Evolutionary conservation across 2,797 vertebrate genomes (phyloP).

Genomic region (Pipistrellus kuhlii): DNA sequence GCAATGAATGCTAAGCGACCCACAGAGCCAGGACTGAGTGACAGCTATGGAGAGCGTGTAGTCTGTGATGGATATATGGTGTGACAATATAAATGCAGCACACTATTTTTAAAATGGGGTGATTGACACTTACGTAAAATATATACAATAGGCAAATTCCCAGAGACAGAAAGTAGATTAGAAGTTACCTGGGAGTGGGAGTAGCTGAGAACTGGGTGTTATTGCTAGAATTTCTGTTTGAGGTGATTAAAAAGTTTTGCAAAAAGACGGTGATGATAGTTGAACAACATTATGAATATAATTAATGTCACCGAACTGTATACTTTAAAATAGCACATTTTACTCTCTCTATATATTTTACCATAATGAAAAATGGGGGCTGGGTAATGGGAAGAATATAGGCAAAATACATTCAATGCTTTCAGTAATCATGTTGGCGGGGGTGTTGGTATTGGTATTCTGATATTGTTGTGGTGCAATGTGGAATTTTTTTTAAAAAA

Average conservation of each 20-base stretch:
- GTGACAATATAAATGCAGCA: neutral
- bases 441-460: neutral
- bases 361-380: neutral
- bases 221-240: neutral
- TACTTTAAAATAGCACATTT: neutral
- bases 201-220: neutral
- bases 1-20: neutral
- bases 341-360: neutral
- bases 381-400: neutral
- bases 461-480: neutral
- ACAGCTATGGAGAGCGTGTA: neutral
- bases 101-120: neutral
- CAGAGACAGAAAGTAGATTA: neutral
- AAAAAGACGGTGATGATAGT: neutral
- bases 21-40: neutral
- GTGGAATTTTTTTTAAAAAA: neutral
- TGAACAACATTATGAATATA: neutral
- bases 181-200: neutral
- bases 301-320: neutral
- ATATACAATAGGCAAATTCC: neutral
- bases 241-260: neutral
- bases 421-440: neutral
- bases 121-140: neutral
- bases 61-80: neutral
- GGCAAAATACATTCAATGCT: neutral